A percentile compares a stretch with the other conserved stretches of the same genome.
Conservation (phyloP, 1,140 invertebrate species). For the Thereuonema tuberculata region DNA sequence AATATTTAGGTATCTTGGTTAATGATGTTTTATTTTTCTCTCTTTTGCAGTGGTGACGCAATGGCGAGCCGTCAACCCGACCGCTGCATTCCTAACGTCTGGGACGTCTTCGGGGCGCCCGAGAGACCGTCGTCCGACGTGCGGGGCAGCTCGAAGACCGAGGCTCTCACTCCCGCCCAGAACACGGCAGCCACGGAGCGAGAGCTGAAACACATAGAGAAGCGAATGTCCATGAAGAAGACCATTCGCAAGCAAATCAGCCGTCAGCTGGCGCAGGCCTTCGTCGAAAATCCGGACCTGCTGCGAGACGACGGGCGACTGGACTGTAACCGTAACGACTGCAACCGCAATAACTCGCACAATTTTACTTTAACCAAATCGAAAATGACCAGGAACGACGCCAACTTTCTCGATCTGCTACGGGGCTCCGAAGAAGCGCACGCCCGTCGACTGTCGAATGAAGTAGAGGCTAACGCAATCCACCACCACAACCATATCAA, state of each 20-base stretch:
- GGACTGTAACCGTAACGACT: constrained; percentile 4
- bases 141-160: neutral
- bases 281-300: constrained; percentile 7
- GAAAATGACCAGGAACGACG: neutral
- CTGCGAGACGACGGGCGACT: neutral
- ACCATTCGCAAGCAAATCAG: constrained; percentile 72
- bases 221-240: constrained; percentile 73
- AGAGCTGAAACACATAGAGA: constrained; percentile 58
- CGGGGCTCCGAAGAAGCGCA: neutral
- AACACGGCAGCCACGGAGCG: constrained; percentile 34
- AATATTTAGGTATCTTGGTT: too few relatives aligned
- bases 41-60: too few relatives aligned
- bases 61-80: constrained; percentile 12
- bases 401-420: constrained; percentile 1
- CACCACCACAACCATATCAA: neutral
- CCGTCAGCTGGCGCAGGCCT: constrained; percentile 42
- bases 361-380: constrained; percentile 2
- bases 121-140: neutral
- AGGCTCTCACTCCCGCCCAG: neutral
- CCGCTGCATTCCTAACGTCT: constrained; percentile 9
- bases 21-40: too few relatives aligned
- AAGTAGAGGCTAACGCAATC: too few relatives aligned
- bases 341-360: neutral
- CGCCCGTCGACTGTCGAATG: too few relatives aligned
- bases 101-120: constrained; percentile 1